Base-by-base conservation (phyloP, 53 echinoderm and acorn worm genomes). In the Luidia sarsii region DNA sequence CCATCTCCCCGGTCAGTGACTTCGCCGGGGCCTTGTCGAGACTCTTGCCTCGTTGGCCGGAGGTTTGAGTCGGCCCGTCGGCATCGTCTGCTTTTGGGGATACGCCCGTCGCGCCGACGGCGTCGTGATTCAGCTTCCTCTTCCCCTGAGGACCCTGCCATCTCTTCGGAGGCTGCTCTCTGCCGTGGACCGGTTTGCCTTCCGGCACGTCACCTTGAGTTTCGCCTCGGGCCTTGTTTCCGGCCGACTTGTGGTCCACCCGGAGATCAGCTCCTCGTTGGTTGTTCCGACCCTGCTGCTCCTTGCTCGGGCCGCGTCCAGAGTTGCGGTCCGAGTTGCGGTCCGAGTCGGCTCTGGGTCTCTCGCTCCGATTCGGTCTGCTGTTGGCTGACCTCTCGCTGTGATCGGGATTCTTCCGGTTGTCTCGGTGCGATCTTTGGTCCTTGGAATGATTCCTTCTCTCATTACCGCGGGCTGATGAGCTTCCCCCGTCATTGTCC, bases 121-220 rank as follows among this genome's bases (percentile, higher is more conserved):
- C n/a, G n/a, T n/a, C n/a, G n/a, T n/a, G n/a, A n/a, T 41, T 41
- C 32, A 32, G 45, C 31, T 77, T 77, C 29, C 77, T 41, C 14
- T 59, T 43, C 16, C 77, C 77, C 34, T 77, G 77, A 19, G 77
- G 77, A 20, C 77, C 77, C 2, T 41, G 77, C 77, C 77, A 77
- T 60, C 77, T 15, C 20, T 61, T 41, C 62, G 53, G 72, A 2
- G 72, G 56, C 39, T 72, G 72, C 16, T 61, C 60, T 77, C 46
- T 48, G 3, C 32, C 34, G 37, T 20, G 11, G 39, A 48, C 62
- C 4, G 77, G 30, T 32, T 77, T 57, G 33, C 25, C 20, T 27
- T 77, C 77, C 48, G 61, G 43, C 1, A 39, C 27, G 10, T 13
- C 6, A 8, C 20, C 67, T 14, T 6, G 23, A 22, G 27, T 11